Percentiles rank a stretch among this genome's conserved stretches.
phyloP scores from a whole-genome alignment of 2,113 vertebrate genomes.

The Ailurus styani region DNA sequence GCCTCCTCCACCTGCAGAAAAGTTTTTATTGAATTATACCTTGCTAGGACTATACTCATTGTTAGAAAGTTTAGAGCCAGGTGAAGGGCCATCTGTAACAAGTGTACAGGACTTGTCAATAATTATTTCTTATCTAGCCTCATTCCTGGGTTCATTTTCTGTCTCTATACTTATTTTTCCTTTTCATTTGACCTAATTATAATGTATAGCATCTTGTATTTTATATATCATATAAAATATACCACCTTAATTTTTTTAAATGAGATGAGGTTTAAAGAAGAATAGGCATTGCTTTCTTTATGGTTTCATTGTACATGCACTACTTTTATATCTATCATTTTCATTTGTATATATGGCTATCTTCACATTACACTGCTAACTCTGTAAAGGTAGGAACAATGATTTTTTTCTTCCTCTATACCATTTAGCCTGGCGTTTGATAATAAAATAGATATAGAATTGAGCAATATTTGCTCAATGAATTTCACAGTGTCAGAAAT shows the following conservation, averaged over 20 bases:
- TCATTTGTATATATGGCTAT: not conserved
- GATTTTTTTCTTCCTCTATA: not conserved
- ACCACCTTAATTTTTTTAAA: not conserved
- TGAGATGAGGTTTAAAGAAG: not conserved
- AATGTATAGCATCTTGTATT: not conserved
- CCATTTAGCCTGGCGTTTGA: not conserved
- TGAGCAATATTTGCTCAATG: slow-evolving; percentile 20
- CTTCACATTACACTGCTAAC: not conserved
- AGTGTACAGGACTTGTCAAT: not conserved
- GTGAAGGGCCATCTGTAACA: not conserved
- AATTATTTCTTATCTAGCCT: not conserved
- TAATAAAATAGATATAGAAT: not conserved
- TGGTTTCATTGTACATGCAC: not conserved
- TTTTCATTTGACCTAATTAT: not conserved
- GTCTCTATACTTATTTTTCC: not conserved
- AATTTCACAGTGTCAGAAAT: not conserved
- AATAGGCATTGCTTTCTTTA: not conserved
- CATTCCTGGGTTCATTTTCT: not conserved
- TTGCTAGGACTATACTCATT: not conserved
- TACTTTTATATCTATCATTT: not conserved
- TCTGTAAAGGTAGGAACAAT: not conserved
- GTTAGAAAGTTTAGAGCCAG: not conserved
- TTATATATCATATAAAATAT: not conserved
- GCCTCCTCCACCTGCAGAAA: not conserved
- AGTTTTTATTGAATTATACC: not conserved